phyloP scores from a whole-genome alignment of 2,888 invertebrate genomes.

The Drosophila infuscata region DNA sequence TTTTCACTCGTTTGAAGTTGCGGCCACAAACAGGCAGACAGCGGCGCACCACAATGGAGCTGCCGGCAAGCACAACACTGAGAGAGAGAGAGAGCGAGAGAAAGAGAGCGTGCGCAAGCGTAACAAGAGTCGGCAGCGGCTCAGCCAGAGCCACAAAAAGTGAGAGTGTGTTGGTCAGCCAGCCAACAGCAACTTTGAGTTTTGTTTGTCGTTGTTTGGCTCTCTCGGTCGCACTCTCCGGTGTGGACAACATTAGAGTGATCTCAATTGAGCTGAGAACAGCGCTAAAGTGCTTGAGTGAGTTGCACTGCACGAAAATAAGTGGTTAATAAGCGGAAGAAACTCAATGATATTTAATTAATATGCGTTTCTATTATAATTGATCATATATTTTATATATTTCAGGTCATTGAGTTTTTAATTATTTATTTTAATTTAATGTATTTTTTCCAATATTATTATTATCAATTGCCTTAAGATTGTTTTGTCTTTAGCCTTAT shows the following conservation, averaged over 20 bases:
- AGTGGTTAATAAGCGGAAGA: neutral
- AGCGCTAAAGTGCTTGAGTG: neutral
- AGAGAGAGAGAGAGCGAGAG: constrained; percentile 5
- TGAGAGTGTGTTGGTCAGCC: constrained; percentile 45
- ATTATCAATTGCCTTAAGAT: neutral
- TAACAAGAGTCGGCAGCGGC: constrained; percentile 25
- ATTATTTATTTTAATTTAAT: neutral
- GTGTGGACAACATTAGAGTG: constrained; percentile 19
- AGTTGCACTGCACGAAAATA: constrained; percentile 30
- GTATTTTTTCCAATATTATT: neutral
- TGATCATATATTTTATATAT: too few species aligned
- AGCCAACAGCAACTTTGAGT: constrained; percentile 7
- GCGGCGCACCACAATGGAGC: constrained; percentile 30
- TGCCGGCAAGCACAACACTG: constrained; percentile 26
- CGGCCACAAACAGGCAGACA: constrained; percentile 44
- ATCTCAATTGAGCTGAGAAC: constrained; percentile 36
- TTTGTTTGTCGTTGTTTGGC: constrained; percentile 19
- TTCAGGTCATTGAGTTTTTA: neutral
- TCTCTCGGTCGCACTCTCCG: constrained; percentile 9
- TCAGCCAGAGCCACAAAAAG: constrained; percentile 29
- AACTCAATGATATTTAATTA: neutral
- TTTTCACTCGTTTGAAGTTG: constrained; percentile 74
- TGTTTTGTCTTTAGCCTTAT: constrained; percentile 2
- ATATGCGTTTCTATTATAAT: neutral
- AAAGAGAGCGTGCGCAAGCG: constrained; percentile 52